phyloP scores from a whole-genome alignment of 2,113 vertebrate genomes.

The Telmatochromis brachygnathus region DNA sequence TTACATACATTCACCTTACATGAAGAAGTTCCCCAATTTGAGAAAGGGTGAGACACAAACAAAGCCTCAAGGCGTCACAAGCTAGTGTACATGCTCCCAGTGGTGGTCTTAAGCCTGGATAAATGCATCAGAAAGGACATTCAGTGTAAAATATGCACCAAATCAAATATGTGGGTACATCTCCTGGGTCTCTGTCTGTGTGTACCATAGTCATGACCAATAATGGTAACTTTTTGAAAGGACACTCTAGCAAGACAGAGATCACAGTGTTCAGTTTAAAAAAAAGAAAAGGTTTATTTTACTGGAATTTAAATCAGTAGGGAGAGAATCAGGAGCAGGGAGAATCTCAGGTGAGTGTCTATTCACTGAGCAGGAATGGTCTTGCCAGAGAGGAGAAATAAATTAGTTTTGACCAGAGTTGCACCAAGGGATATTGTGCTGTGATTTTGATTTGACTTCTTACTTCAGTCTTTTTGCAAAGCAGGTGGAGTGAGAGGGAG shows the following conservation, averaged over 20 bases:
- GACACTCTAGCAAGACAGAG: neutral
- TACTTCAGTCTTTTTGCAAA: neutral
- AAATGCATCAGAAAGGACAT: neutral
- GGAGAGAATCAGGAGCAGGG: neutral
- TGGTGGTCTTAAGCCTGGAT: neutral
- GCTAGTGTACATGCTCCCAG: neutral
- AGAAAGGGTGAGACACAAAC: neutral
- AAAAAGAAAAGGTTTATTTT: neutral
- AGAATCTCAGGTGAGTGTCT: neutral
- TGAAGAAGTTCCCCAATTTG: neutral
- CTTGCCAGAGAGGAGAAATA: neutral
- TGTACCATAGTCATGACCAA: neutral
- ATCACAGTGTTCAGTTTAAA: neutral
- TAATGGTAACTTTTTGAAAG: neutral
- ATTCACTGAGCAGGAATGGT: neutral
- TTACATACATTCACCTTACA: neutral
- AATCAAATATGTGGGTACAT: neutral
- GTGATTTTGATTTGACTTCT: neutral
- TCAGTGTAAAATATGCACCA: neutral
- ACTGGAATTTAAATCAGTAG: neutral
- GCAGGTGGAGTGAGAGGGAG: neutral
- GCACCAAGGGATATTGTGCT: neutral
- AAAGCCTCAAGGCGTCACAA: rapidly evolving
- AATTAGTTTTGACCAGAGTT: neutral
- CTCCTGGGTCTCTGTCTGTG: neutral